Percentiles rank a stretch among this genome's conserved stretches.
phyloP scores from a whole-genome alignment of 1,140 invertebrate genomes.

The Venustaconcha ellipsiformis region DNA sequence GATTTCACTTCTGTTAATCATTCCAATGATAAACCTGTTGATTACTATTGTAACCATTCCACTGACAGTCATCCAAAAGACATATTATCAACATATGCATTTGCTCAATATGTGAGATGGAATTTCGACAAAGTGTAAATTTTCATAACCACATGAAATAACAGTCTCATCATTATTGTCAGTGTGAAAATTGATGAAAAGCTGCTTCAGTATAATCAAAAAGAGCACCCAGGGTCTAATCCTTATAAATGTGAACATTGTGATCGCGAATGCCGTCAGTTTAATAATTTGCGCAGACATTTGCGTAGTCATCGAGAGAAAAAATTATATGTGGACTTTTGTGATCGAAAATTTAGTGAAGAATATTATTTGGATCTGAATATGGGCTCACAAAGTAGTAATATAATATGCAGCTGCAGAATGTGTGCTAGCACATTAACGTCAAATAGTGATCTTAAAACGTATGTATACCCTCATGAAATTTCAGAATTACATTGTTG shows the following conservation, averaged over 20 bases:
- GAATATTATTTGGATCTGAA: conserved; percentile 46
- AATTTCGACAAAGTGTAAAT: conserved; percentile 31
- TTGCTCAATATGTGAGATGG: conserved; percentile 20
- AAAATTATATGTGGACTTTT: conserved; percentile 82
- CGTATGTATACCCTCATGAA: conserved; percentile 41
- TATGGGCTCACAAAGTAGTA: conserved; percentile 44
- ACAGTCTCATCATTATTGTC: conserved; percentile 19
- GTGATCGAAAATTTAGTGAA: conserved; percentile 72
- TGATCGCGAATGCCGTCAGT: conserved; percentile 88
- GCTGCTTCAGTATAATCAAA: conserved; percentile 38
- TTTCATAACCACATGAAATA: conserved; percentile 40
- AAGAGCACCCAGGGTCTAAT: conserved; percentile 53
- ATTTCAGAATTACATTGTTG: conserved; percentile 39
- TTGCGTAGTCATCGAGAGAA: conserved; percentile 84
- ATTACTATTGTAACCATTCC: too few relatives aligned
- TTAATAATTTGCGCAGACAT: conserved; percentile 86
- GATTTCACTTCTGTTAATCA: too few relatives aligned
- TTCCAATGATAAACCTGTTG: too few relatives aligned
- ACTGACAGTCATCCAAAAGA: too few relatives aligned
- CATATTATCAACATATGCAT: neutral
- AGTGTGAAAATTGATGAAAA: conserved; percentile 31
- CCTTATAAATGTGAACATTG: conserved; percentile 79
- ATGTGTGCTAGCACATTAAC: conserved; percentile 35
- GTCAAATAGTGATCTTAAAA: conserved; percentile 38
- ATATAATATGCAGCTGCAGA: conserved; percentile 44